phyloP scores from a whole-genome alignment of 2,113 vertebrate genomes.

The Gallinago undulata region DNA sequence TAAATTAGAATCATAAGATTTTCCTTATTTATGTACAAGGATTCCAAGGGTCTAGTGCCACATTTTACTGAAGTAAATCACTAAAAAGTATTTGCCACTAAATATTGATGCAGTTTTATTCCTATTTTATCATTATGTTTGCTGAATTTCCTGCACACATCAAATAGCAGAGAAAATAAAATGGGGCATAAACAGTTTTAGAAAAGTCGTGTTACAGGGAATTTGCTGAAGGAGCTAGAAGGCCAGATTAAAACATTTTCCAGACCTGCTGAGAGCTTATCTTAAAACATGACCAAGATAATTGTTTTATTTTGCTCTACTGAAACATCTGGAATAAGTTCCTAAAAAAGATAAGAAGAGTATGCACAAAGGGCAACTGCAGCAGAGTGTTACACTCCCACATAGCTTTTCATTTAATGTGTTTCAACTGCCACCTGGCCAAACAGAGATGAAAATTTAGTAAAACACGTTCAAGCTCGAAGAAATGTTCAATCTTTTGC shows the following conservation, averaged over 20 bases:
- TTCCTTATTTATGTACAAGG: neutral
- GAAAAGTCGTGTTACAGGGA: slow-evolving; percentile 36
- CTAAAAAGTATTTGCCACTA: neutral
- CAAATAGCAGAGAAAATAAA: slow-evolving; percentile 35
- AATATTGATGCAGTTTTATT: neutral
- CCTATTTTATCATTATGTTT: neutral
- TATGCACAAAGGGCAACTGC: slow-evolving; percentile 27
- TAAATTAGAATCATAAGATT: slow-evolving; percentile 1
- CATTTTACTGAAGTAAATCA: neutral
- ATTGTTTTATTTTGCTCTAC: slow-evolving; percentile 60
- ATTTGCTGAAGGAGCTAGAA: slow-evolving; percentile 57
- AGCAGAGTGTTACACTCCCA: slow-evolving; percentile 32
- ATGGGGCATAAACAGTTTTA: neutral
- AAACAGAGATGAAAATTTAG: slow-evolving; percentile 45
- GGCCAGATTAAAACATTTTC: slow-evolving; percentile 56
- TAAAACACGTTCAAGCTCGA: slow-evolving; percentile 39
- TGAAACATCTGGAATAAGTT: slow-evolving; percentile 63
- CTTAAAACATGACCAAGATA: slow-evolving; percentile 59
- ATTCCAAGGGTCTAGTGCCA: neutral
- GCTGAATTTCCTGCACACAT: neutral
- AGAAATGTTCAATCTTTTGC: slow-evolving; percentile 45
- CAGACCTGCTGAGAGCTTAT: slow-evolving; percentile 58
- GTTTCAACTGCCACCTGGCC: slow-evolving; percentile 35
- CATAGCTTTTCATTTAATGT: slow-evolving; percentile 52
- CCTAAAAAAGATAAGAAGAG: slow-evolving; percentile 55